These are phyloP conservation scores for Aldrovandia affinis DNA, from an alignment of 2,797 vertebrate species.

Conservation along the genomic window DNA sequence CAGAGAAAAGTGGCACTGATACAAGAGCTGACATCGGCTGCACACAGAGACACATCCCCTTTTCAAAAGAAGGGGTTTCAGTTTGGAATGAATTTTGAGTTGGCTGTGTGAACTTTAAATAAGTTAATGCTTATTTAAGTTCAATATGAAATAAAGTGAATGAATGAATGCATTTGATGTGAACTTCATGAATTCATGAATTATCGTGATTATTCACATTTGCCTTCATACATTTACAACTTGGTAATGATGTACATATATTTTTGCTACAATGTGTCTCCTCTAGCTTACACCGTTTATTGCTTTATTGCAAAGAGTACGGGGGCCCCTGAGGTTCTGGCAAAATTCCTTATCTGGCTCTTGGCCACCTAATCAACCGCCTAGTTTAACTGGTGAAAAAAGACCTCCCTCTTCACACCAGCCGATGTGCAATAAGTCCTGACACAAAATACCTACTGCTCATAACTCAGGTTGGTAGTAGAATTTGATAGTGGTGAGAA, in stretches of 20 bases:
- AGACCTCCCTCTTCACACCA: background rate
- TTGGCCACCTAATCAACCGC: background rate
- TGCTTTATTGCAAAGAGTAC: background rate
- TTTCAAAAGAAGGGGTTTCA: background rate
- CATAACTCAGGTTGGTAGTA: background rate
- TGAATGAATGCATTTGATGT: background rate
- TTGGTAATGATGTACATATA: background rate
- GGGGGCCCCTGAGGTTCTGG: background rate
- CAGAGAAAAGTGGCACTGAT: conserved; percentile 4
- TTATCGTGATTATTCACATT: background rate
- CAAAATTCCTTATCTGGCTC: background rate
- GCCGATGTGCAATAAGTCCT: background rate
- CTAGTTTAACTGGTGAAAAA: background rate
- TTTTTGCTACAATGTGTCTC: background rate
- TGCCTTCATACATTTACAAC: background rate
- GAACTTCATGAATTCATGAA: background rate
- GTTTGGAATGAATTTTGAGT: background rate
- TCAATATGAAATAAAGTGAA: background rate
- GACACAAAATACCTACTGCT: background rate
- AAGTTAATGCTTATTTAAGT: background rate
- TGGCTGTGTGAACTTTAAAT: background rate
- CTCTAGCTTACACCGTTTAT: background rate
- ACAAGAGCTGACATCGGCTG: background rate
- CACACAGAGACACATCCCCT: background rate
- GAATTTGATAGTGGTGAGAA: background rate